phyloP scores from a whole-genome alignment of 2,888 invertebrate genomes.

The Ochropleura plecta region DNA sequence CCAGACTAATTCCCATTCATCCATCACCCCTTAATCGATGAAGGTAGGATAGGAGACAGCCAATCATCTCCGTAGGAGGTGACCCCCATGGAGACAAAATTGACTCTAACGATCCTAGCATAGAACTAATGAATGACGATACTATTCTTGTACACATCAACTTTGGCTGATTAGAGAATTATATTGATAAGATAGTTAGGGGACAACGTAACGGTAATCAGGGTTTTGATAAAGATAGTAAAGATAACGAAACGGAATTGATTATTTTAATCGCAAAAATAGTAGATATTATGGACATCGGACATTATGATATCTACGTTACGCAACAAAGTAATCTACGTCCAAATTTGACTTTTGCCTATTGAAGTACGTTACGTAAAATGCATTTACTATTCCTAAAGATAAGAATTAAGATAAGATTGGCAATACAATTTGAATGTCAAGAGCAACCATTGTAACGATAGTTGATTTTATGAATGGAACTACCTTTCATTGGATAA shows the following conservation, averaged over 20 bases:
- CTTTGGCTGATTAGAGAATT: conserved; percentile 45
- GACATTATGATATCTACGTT: conserved; percentile 11
- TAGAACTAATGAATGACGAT: conserved; percentile 63
- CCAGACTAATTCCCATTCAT: conserved; percentile 64
- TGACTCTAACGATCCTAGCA: conserved; percentile 62
- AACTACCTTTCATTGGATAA: conserved; percentile 3
- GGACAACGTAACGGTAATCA: conserved; percentile 34
- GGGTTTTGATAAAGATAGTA: conserved; percentile 7
- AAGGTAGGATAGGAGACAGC: conserved; percentile 56
- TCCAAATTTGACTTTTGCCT: background rate
- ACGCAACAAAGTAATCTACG: conserved; percentile 1
- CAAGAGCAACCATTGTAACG: conserved; percentile 30
- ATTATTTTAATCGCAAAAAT: conserved; percentile 18
- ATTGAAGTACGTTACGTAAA: conserved; percentile 12
- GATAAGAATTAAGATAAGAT: conserved; percentile 43
- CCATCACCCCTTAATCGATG: conserved; percentile 65
- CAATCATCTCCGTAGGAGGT: conserved; percentile 69
- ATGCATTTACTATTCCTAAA: conserved; percentile 6
- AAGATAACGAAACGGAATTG: conserved; percentile 7
- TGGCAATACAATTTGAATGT: conserved; percentile 20
- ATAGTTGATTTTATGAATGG: conserved; percentile 38
- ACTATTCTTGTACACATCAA: conserved; percentile 42
- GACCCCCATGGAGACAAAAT: conserved; percentile 66
- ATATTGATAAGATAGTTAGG: conserved; percentile 40
- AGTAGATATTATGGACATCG: background rate